These are phyloP conservation scores for Manduca sexta DNA, from an alignment of 1,140 invertebrate genomes.

Conservation along the genomic window DNA sequence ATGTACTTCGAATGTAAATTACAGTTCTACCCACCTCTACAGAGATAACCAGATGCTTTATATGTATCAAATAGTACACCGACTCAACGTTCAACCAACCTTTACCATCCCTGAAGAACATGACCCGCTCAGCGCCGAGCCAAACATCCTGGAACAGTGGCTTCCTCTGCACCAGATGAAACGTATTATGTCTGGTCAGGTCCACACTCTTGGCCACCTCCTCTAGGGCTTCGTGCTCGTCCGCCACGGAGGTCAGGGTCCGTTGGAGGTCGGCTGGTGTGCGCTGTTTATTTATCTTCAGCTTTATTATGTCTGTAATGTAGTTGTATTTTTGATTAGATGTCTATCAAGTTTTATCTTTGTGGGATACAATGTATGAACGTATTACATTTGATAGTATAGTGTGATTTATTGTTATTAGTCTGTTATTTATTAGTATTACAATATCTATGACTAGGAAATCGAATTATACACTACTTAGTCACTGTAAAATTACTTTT, in stretches of 20 bases:
- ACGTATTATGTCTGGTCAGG: constrained; percentile 32
- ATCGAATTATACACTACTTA: no score
- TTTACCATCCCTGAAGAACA: constrained; percentile 51
- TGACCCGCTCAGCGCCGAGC: constrained; percentile 40
- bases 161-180: constrained; percentile 53
- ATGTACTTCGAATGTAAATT: no score
- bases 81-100: constrained; percentile 17
- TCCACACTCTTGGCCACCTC: constrained; percentile 27
- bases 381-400: no score
- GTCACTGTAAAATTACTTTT: no score
- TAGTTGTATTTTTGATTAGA: neutral
- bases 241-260: constrained; percentile 35
- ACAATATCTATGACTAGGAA: no score
- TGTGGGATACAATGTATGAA: no score
- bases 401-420: no score
- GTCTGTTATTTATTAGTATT: no score
- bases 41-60: no score
- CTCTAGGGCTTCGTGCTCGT: constrained; percentile 41
- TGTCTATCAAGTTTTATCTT: no score
- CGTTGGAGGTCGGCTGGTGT: constrained; percentile 26
- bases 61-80: no score
- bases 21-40: no score
- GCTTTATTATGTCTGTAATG: constrained; percentile 48
- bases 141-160: constrained; percentile 41
- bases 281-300: constrained; percentile 34